These are phyloP conservation scores for Characodon lateralis DNA, from an alignment of 2,797 vertebrate species.

Conservation along the genomic window DNA sequence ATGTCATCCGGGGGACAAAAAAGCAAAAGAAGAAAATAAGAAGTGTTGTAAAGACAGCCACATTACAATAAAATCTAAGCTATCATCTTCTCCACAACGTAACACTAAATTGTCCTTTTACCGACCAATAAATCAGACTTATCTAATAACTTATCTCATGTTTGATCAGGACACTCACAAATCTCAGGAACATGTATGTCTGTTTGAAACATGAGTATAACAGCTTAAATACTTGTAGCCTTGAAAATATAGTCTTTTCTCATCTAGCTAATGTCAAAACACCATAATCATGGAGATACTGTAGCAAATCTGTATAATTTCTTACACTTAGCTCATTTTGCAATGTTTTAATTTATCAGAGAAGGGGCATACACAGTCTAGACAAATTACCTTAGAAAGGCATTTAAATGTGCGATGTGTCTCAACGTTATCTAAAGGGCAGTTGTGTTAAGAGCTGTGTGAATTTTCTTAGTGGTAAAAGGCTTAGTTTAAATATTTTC, in stretches of 20 bases:
- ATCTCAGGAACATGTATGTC: too few species aligned
- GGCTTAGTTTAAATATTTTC: background rate
- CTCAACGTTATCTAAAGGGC: background rate
- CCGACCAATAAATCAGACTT: background rate
- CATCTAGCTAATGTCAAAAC: background rate
- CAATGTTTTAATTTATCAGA: background rate
- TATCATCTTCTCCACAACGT: background rate
- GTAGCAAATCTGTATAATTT: background rate
- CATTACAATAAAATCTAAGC: background rate
- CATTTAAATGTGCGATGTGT: background rate
- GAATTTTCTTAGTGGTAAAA: background rate
- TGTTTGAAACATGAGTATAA: too few species aligned
- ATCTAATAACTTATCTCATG: too few species aligned
- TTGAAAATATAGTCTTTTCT: background rate
- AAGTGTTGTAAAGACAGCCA: background rate
- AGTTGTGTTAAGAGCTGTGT: background rate
- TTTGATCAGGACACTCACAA: too few species aligned
- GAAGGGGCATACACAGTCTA: background rate
- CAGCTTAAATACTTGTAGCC: background rate
- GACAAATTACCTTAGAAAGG: background rate
- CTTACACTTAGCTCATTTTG: background rate
- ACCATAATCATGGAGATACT: background rate
- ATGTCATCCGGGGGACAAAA: conserved; percentile 17
- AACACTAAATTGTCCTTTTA: background rate
- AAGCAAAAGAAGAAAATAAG: background rate